phyloP scores from a whole-genome alignment of 2,113 vertebrate genomes.

The Pogonocichla stellata region DNA sequence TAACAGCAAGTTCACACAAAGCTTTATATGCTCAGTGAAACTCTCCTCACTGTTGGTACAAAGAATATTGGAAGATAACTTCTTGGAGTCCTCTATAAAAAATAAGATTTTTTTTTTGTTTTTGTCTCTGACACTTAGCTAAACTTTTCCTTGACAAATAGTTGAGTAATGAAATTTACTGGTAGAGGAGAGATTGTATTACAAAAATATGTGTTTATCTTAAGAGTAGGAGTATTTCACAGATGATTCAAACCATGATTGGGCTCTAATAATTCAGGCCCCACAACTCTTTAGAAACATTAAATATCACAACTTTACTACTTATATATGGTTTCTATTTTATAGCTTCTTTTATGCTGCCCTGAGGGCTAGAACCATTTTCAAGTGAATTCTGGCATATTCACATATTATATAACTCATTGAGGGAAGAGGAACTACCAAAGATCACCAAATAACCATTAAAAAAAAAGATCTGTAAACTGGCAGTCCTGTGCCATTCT shows the following conservation, averaged over 20 bases:
- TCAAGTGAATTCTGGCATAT: not conserved
- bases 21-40: slow-evolving; percentile 9
- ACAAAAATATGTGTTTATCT: not conserved
- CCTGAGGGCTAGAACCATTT: not conserved
- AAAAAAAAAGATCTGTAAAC: not conserved
- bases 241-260: not conserved
- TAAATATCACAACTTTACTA: slow-evolving; percentile 15
- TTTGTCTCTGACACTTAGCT: not conserved
- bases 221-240: not conserved
- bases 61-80: not conserved
- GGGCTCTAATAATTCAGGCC: not conserved
- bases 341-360: not conserved
- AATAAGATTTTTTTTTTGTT: not conserved
- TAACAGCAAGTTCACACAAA: slow-evolving; percentile 8
- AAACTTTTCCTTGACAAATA: not conserved
- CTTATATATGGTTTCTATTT: not conserved
- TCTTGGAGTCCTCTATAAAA: not conserved
- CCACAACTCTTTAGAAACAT: not conserved
- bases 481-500: not conserved
- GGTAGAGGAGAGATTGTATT: not conserved
- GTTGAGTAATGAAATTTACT: not conserved
- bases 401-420: not conserved
- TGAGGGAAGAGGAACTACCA: not conserved
- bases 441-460: not conserved
- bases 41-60: not conserved